A percentile compares a stretch with the other conserved stretches of the same genome.
Evolutionary conservation across 2,113 vertebrate species (phyloP).

Genomic region (Chionis minor): DNA sequence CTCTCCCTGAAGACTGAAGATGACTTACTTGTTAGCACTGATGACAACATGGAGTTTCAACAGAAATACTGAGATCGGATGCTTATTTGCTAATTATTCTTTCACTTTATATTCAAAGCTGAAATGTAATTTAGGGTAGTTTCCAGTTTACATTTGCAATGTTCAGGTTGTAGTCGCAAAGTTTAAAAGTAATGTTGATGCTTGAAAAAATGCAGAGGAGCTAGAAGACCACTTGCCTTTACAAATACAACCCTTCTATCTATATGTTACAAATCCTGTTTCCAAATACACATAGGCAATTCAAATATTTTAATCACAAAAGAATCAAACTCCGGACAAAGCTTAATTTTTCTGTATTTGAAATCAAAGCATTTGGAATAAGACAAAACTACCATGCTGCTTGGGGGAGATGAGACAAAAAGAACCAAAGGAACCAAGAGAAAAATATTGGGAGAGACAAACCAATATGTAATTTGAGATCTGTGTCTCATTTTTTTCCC

Average conservation of each 20-base stretch:
- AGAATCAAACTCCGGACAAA: not conserved
- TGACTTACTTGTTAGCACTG: not conserved
- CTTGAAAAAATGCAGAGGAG: not conserved
- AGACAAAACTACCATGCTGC: not conserved
- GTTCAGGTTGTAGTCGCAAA: not conserved
- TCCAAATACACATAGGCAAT: not conserved
- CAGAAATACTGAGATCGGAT: not conserved
- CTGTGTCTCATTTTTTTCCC: not conserved
- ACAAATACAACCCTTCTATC: not conserved
- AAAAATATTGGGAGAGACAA: not conserved
- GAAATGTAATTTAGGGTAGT: not conserved
- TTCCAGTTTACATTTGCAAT: not conserved
- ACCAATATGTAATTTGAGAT: not conserved
- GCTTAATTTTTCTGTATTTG: not conserved
- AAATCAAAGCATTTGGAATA: not conserved
- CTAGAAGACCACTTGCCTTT: not conserved
- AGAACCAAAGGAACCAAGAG: not conserved
- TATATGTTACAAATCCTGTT: not conserved
- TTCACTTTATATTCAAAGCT: not conserved
- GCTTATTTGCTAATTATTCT: not conserved
- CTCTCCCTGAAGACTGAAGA: not conserved
- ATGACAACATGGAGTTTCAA: not conserved
- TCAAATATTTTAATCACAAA: not conserved
- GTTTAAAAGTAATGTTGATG: not conserved
- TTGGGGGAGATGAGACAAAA: not conserved